Evolutionary conservation across 2,797 vertebrate genomes (phyloP).

Genomic region (Bradypus variegatus): DNA sequence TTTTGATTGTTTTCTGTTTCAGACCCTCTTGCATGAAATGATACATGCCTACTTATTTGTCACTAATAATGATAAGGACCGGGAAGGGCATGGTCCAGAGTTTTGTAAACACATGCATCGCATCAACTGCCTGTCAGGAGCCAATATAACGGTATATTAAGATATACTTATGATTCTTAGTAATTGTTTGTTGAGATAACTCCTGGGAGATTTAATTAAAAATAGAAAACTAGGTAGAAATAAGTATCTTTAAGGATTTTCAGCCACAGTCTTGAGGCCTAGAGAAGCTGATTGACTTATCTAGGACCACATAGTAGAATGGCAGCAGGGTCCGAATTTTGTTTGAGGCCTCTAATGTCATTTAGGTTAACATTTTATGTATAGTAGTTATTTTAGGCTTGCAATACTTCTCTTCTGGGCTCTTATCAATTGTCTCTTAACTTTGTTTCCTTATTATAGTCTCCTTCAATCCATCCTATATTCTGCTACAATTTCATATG

Average conservation of each 20-base stretch:
- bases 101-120: slow-evolving; percentile 96
- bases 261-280: neutral
- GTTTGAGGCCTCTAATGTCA: neutral
- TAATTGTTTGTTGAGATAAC: neutral
- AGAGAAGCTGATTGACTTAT: neutral
- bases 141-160: slow-evolving; percentile 85
- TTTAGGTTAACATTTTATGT: neutral
- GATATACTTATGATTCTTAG: neutral
- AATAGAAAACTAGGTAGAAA: neutral
- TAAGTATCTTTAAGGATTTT: neutral
- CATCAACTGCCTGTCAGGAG: slow-evolving; percentile 87
- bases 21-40: slow-evolving; percentile 99
- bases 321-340: neutral
- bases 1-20: slow-evolving; percentile 49
- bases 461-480: neutral
- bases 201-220: neutral
- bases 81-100: slow-evolving; percentile 92
- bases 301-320: neutral
- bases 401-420: neutral
- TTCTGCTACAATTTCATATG: neutral
- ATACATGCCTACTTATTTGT: slow-evolving; percentile 97
- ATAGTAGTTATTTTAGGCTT: neutral
- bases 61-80: slow-evolving; percentile 90
- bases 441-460: neutral
- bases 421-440: neutral